Evolutionary conservation across 2,888 invertebrate genomes (phyloP).

Genomic region (Plagodis pulveraria): DNA sequence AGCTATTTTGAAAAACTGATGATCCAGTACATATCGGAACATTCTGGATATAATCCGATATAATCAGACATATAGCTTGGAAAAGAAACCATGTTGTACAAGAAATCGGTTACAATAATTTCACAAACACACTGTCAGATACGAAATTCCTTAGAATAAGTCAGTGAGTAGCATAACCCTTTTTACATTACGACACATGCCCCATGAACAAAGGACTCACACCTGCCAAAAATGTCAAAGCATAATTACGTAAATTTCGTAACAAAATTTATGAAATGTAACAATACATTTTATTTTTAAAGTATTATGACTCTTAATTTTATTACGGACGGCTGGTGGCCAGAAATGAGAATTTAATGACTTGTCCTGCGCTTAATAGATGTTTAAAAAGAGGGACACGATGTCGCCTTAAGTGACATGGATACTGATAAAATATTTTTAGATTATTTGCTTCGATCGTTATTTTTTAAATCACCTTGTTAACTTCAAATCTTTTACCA

Average conservation of each 20-base stretch:
- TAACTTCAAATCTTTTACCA: too few relatives aligned
- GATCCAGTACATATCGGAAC: too few relatives aligned
- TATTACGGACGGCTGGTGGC: constrained; percentile 48
- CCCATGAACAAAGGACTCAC: constrained; percentile 29
- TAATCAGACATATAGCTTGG: too few relatives aligned
- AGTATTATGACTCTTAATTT: constrained; percentile 52
- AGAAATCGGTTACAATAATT: too few relatives aligned
- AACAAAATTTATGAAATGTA: constrained; percentile 38
- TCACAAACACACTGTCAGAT: too few relatives aligned
- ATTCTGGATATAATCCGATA: too few relatives aligned
- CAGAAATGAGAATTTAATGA: constrained; percentile 60
- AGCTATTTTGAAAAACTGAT: too few relatives aligned
- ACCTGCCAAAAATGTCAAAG: constrained; percentile 43
- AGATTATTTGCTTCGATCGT: background rate
- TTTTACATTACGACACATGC: background rate
- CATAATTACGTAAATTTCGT: constrained; percentile 33
- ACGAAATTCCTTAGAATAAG: background rate
- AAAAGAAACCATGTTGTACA: too few relatives aligned
- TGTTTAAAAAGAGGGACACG: constrained; percentile 1
- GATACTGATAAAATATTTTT: background rate
- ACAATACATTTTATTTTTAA: constrained; percentile 35
- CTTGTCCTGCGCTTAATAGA: constrained; percentile 26
- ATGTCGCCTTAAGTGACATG: constrained; percentile 1
- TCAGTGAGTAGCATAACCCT: background rate
- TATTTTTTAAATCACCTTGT: too few relatives aligned